These are phyloP conservation scores for Nematostella vectensis DNA, from an alignment of 92 coral and sea anemone species.

Conservation along the genomic window DNA sequence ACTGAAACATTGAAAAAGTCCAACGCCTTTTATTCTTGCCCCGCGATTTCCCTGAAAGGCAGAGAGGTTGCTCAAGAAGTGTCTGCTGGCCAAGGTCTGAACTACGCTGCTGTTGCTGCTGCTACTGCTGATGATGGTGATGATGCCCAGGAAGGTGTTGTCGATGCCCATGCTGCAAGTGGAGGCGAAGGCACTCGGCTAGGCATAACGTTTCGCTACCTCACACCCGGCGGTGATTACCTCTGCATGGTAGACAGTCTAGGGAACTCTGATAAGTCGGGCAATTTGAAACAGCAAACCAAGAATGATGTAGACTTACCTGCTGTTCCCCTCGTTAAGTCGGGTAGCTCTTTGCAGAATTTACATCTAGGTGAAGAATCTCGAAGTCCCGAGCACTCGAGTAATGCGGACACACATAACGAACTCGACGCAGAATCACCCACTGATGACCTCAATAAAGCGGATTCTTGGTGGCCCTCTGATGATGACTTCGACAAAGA, in stretches of 20 bases:
- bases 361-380: too few species aligned
- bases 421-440: not conserved
- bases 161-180: not conserved
- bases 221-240: too few species aligned
- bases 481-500: slow-evolving; percentile 7
- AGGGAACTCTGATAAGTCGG: not conserved
- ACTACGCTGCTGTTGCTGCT: not conserved
- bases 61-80: too few species aligned
- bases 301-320: not conserved
- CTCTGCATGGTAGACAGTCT: too few species aligned
- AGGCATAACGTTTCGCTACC: not conserved
- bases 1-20: too few species aligned
- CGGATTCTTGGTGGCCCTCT: not conserved
- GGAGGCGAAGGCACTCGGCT: not conserved
- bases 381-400: too few species aligned
- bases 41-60: too few species aligned
- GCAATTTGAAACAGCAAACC: not conserved
- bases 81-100: too few species aligned
- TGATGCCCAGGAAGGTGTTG: not conserved
- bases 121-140: not conserved
- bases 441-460: not conserved
- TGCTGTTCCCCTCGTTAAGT: too few species aligned
- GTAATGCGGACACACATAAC: too few species aligned
- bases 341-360: too few species aligned
- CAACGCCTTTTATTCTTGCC: too few species aligned